A percentile compares a stretch with the other conserved stretches of the same genome.
phyloP scores from a whole-genome alignment of 2,113 vertebrate genomes.

The Psophia crepitans region DNA sequence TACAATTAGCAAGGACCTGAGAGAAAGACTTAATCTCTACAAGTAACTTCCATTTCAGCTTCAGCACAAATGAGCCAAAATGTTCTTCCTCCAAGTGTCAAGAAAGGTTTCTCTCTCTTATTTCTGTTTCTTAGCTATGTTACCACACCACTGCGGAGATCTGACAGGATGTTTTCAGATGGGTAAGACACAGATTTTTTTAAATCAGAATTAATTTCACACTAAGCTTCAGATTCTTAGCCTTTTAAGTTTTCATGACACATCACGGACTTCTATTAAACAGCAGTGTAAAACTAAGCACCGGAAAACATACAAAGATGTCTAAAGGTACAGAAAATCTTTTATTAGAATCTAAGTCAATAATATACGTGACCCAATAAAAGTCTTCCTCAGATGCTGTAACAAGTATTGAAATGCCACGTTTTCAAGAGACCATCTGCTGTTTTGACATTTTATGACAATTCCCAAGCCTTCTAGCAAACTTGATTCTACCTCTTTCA shows the following conservation, averaged over 20 bases:
- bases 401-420: constrained; percentile 61
- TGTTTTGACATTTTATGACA: constrained; percentile 62
- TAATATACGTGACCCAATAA: constrained; percentile 60
- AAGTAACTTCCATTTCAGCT: constrained; percentile 44
- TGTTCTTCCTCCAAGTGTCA: constrained; percentile 8
- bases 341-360: constrained; percentile 65
- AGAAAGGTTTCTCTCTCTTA: background rate
- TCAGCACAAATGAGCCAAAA: constrained; percentile 12
- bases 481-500: constrained; percentile 40
- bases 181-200: constrained; percentile 8
- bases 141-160: constrained; percentile 2
- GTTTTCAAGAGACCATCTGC: constrained; percentile 58
- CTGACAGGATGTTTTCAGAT: constrained; percentile 31
- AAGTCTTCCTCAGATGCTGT: constrained; percentile 57
- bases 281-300: constrained; percentile 47
- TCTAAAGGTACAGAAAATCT: constrained; percentile 63
- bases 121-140: constrained; percentile 33
- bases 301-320: constrained; percentile 63
- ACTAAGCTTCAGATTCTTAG: constrained; percentile 39
- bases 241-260: constrained; percentile 18
- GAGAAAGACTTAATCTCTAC: constrained; percentile 38
- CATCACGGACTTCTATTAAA: background rate
- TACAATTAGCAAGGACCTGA: constrained; percentile 50
- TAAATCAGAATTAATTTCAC: constrained; percentile 3
- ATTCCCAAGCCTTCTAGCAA: constrained; percentile 47